Evolutionary conservation across 2,797 vertebrate genomes (phyloP), one percentile per base, ranked within the genome.

Genomic region (Prunella strophiata): DNA sequence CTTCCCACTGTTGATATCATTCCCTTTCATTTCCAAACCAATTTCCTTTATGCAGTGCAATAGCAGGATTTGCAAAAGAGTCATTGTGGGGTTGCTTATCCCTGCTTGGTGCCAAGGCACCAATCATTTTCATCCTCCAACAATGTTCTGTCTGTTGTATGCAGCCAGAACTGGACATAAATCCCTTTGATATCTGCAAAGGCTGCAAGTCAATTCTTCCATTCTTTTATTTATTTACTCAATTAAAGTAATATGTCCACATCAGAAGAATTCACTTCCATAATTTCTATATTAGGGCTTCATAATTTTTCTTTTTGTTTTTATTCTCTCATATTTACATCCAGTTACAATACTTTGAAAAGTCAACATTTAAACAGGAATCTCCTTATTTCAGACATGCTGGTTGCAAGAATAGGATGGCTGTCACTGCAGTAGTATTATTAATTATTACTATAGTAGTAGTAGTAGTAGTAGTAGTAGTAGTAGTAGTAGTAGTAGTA

Each of bases 151-250:
- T 89, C 83, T 96, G 91, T 95, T 92, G 48, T 59, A 10, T 1
- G 1, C 43, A 72, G 66, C 72, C 72, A 92, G 65, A 85, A 62
- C 58, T 78, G 67, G 23, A 51, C 54, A 89, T 84, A 89, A 92
- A 91, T 88, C 70, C 65, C 91, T 93, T 88, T 96, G 89, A 81
- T 92, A 78, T 89, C 58, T n/a, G 14, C 58, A 91, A 57, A 91
- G 78, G 89, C 92, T 94, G 40, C 55, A 54, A 92, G 27, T 6
- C 4, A 1, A 48, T 91, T 93, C 86, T 92, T 80, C 61, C 34
- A n/a, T 82, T 91, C 52, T 83, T 91, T 93, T 63, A 63, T 87
- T 92, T 93, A 76, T 93, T 89, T 93, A 54, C 68, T 80, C 61
- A 47, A 71, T 63, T 61, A n/a, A 88, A 80, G 34, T 38, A 7